Evolutionary conservation across 2,888 invertebrate genomes (phyloP).

Genomic region (Oegoconia quadripuncta): DNA sequence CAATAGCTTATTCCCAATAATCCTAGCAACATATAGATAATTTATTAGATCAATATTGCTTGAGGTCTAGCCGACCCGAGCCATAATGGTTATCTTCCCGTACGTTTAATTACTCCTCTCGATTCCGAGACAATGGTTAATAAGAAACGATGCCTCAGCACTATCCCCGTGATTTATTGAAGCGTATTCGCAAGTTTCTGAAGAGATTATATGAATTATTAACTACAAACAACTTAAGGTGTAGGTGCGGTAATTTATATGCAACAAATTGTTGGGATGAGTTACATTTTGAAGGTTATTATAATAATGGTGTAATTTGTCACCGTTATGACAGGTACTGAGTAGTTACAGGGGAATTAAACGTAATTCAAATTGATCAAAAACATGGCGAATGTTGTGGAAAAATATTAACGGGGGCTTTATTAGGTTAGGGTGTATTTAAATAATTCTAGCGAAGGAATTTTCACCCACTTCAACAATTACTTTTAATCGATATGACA

Average conservation of each 20-base stretch:
- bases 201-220: conserved; percentile 60
- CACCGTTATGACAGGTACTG: too few relatives aligned
- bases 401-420: too few relatives aligned
- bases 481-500: too few relatives aligned
- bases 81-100: conserved; percentile 66
- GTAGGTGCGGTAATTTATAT: conserved; percentile 29
- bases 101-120: conserved; percentile 66
- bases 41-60: conserved; percentile 74
- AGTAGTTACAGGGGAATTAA: too few relatives aligned
- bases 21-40: conserved; percentile 51
- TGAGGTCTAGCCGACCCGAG: conserved; percentile 49
- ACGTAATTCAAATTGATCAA: too few relatives aligned
- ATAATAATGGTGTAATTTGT: too few relatives aligned
- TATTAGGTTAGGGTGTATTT: too few relatives aligned
- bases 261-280: not conserved
- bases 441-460: too few relatives aligned
- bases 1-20: conserved; percentile 55
- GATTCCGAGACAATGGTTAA: conserved; percentile 71
- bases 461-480: too few relatives aligned
- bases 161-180: conserved; percentile 66
- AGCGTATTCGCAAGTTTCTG: conserved; percentile 50
- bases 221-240: conserved; percentile 48
- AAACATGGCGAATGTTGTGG: too few relatives aligned
- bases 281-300: not conserved
- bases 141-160: conserved; percentile 70